phyloP scores from a whole-genome alignment of 2,113 vertebrate species.

The Fulmarus glacialis region DNA sequence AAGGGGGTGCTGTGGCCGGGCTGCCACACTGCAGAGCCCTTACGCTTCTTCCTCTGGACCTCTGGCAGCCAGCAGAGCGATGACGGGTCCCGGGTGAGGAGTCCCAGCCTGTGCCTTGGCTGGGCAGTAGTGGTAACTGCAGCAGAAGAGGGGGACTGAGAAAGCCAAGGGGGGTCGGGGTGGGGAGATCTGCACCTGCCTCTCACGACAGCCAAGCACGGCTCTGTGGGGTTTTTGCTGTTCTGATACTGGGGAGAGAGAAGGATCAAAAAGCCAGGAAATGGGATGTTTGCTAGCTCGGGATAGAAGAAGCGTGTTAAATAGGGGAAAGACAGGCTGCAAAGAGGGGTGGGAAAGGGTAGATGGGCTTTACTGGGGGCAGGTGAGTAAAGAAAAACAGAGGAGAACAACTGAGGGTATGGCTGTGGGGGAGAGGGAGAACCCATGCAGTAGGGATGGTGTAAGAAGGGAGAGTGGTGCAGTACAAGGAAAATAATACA shows the following conservation, averaged over 20 bases:
- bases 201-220: rapidly evolving
- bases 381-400: neutral
- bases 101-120: neutral
- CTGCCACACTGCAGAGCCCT: neutral
- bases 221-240: neutral
- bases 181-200: neutral
- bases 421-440: neutral
- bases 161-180: neutral
- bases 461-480: neutral
- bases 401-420: neutral
- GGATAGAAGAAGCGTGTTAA: neutral
- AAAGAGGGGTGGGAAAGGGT: neutral
- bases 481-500: neutral
- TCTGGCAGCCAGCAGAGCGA: neutral
- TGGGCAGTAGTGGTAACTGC: rapidly evolving
- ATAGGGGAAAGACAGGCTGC: neutral
- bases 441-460: neutral
- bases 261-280: neutral
- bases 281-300: neutral
- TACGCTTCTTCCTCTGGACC: rapidly evolving
- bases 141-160: neutral
- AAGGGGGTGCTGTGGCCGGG: neutral
- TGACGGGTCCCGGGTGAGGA: neutral
- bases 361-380: neutral
- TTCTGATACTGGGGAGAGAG: neutral